Base-by-base conservation (phyloP, 1,140 invertebrate genomes). In the Lerema accius region DNA sequence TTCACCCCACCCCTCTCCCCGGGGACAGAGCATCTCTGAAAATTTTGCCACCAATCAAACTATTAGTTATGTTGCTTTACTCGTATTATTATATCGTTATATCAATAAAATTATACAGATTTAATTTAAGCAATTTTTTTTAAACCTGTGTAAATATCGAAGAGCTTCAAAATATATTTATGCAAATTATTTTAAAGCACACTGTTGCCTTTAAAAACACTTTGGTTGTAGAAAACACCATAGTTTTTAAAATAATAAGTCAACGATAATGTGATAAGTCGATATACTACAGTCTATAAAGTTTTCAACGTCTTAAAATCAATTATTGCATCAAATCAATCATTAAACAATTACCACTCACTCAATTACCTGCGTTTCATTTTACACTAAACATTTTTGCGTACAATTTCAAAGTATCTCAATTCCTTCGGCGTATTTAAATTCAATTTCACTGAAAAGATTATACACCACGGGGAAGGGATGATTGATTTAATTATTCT, bases 401-500 rank as follows among this genome's bases (percentile, higher is more conserved):
- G 15, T 51, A 35, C 45, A 14, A 50, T 60, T 65, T 71, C 71
- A 71, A 74, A 71, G 68, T 46, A 48, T 63, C 28, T 63, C 63
- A 65, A 68, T 71, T 68, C 55, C 49, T 75, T 71, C 59, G 65
- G 69, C 76, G 72, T 80, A 83, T 87, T 86, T 79, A 80, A 78
- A 82, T 75, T 83, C 68, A 82, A 88, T 88, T 86, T 77, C 69
- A 79, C 63, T 80, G 76, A 87, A 87, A 86, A 88, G 85, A 90
- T 87, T 88, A 86, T 88, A 85, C 76, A 82, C 84, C 81, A 74
- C 78, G 69, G 80, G 81, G 66, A 73, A 73, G 78, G 85, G 83
- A 80, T 85, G 87, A 88, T 89, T 90, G 86, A 90, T 90, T 89
- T 86, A 89, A 90, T 90, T 90, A 87, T 82, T 87, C 73, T 78